Base-by-base conservation (phyloP, 1,140 invertebrate species). In the Parasteatoda tepidariorum region DNA sequence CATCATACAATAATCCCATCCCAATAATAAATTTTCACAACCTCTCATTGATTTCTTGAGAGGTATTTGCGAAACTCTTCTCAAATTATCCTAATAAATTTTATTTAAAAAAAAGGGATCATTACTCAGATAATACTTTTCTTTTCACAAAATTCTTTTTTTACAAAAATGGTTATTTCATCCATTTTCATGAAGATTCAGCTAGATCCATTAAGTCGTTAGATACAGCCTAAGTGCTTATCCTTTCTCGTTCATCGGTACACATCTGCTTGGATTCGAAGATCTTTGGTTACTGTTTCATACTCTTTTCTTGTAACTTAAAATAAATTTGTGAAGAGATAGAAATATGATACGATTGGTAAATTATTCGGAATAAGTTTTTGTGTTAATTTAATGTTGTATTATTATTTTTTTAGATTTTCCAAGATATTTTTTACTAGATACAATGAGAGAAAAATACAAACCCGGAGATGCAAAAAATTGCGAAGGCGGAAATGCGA, bases 171-270 rank as follows among this genome's bases (percentile, higher is more conserved):
- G 61, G 30, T 13, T 30, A 18, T 64, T 64, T 64, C 61, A 30
- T 64, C 61, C 61, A 64, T 64, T 64, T 64, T 26, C 61, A 31
- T 64, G 30, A 64, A 64, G 26, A 13, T 64, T 30, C 61, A 30
- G 30, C 61, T 13, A 15, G 61, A 64, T 28, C 61, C 61, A 64
- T 64, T 64, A 64, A 64, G 61, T 64, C 61, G 30, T 64, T 64
- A 64, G 61, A 64, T 28, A 64, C 24, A 64, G 26, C 26, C 61
- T 30, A 64, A 64, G 61, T 64, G 61, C 61, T 30, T 59, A 7
- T 1, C 61, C 30, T 30, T 11, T 28, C 30, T 64, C 38, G 18
- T 48, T 9, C 38, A 48, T 48, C 38, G 28, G 9, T 18, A 13
- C 30, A 31, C 61, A 64, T 64, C 61, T 64, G 61, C 30, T 15